phyloP scores from a whole-genome alignment of 2,797 vertebrate genomes.

The Sebastes itinus region DNA sequence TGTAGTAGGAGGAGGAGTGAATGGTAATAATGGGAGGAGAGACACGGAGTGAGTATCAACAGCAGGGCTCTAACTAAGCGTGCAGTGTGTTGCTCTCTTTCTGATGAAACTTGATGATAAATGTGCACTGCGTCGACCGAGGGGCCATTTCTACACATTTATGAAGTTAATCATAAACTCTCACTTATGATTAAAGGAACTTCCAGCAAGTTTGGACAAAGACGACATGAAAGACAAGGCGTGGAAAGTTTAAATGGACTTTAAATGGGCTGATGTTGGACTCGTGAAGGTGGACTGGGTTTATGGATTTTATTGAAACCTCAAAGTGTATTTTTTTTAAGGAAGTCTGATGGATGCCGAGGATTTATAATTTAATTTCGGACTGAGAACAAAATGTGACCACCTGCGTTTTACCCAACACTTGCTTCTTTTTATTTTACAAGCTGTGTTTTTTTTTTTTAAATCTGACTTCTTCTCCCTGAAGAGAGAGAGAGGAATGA shows the following conservation, averaged over 20 bases:
- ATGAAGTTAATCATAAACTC: not conserved
- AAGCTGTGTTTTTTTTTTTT: not conserved
- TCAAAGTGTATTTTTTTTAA: not conserved
- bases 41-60: conserved; percentile 43
- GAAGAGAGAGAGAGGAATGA: conserved; percentile 11
- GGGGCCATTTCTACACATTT: not conserved
- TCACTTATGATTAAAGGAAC: not conserved
- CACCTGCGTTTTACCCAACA: conserved; percentile 45
- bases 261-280: conserved; percentile 47
- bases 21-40: conserved; percentile 53
- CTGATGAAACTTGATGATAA: conserved; percentile 14
- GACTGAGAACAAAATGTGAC: conserved; percentile 54
- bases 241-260: conserved; percentile 69
- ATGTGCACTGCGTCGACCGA: not conserved
- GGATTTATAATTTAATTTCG: conserved; percentile 14
- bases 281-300: not conserved
- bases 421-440: not conserved
- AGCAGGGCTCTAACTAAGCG: conserved; percentile 36
- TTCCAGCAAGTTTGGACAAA: conserved; percentile 56
- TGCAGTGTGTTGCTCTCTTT: conserved; percentile 29
- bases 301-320: conserved; percentile 34
- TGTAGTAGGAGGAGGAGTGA: conserved; percentile 43
- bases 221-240: conserved; percentile 1
- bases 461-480: not conserved
- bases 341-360: conserved; percentile 15